phyloP scores from a whole-genome alignment of 1,140 invertebrate species.

The Mylabris phalerata region DNA sequence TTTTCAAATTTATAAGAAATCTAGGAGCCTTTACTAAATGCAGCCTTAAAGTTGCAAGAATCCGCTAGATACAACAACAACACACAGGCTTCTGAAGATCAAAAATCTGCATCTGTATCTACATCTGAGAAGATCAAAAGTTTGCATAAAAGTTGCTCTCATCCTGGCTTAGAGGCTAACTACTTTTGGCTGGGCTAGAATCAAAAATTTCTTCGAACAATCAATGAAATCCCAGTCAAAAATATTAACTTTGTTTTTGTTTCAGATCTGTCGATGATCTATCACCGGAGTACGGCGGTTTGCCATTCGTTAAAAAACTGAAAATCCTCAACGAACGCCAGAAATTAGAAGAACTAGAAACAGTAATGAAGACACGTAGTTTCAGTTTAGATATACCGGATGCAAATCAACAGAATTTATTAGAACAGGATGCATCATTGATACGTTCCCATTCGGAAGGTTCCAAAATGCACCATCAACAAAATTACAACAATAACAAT shows the following conservation, averaged over 20 bases:
- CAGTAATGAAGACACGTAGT: slow-evolving; percentile 63
- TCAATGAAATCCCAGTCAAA: too few species aligned
- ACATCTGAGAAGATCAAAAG: too few species aligned
- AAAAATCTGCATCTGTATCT: too few species aligned
- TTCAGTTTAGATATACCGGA: slow-evolving; percentile 73
- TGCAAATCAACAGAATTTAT: slow-evolving; percentile 42
- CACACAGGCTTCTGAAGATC: too few species aligned
- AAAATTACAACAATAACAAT: slow-evolving; percentile 35
- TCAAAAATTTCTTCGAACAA: too few species aligned
- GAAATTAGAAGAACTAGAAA: slow-evolving; percentile 73
- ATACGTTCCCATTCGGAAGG: slow-evolving; percentile 46
- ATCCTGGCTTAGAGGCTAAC: too few species aligned
- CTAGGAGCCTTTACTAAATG: neutral
- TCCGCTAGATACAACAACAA: too few species aligned
- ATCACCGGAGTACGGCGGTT: slow-evolving; percentile 78
- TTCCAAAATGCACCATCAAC: slow-evolving; percentile 47
- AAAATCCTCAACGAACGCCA: slow-evolving; percentile 83
- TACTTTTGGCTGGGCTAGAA: too few species aligned
- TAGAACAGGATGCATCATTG: slow-evolving; percentile 45
- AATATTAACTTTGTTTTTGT: neutral
- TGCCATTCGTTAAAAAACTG: slow-evolving; percentile 81
- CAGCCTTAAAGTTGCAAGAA: neutral
- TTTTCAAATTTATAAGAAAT: neutral
- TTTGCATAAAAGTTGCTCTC: too few species aligned
- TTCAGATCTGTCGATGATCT: slow-evolving; percentile 68